Percentiles rank a stretch among this genome's conserved stretches.
Evolutionary conservation across 1,140 invertebrate genomes (phyloP).

Genomic region (Drosophila ercepeae): DNA sequence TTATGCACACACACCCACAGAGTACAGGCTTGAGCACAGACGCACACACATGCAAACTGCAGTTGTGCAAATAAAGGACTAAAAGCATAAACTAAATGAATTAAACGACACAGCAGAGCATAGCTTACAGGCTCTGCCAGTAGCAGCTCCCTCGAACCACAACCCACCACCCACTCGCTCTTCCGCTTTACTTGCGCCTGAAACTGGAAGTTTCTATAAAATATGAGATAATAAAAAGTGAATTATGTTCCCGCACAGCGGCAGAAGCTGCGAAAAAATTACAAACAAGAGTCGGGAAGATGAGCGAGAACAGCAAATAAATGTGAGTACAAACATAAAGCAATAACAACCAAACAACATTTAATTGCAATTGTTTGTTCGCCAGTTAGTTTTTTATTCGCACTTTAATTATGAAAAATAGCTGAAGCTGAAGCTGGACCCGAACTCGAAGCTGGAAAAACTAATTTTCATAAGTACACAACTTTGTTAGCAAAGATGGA

Average conservation of each 20-base stretch:
- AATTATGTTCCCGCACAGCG: conserved; percentile 62
- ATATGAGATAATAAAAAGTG: conserved; percentile 80
- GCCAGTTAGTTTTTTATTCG: conserved; percentile 70
- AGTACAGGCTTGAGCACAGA: neutral
- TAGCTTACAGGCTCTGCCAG: conserved; percentile 8
- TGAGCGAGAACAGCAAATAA: conserved; percentile 28
- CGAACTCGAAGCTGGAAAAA: conserved; percentile 16
- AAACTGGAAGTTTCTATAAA: conserved; percentile 43
- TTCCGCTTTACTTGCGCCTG: conserved; percentile 1
- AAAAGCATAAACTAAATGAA: conserved; percentile 72
- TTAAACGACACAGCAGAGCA: conserved; percentile 42
- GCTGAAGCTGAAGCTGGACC: conserved; percentile 11
- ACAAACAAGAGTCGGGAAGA: conserved; percentile 5
- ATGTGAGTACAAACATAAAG: conserved; percentile 34
- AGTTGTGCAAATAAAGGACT: conserved; percentile 71
- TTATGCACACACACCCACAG: conserved; percentile 27
- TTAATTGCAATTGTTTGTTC: conserved; percentile 73
- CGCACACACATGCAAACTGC: conserved; percentile 37
- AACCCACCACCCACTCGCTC: neutral
- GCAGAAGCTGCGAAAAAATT: neutral
- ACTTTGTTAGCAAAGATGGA: conserved; percentile 14
- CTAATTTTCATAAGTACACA: conserved; percentile 62
- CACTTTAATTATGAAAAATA: conserved; percentile 75
- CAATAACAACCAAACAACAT: conserved; percentile 29
- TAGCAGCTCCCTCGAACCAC: neutral